phyloP scores from a whole-genome alignment of 2,888 invertebrate species.

The Ennomos erosarius region DNA sequence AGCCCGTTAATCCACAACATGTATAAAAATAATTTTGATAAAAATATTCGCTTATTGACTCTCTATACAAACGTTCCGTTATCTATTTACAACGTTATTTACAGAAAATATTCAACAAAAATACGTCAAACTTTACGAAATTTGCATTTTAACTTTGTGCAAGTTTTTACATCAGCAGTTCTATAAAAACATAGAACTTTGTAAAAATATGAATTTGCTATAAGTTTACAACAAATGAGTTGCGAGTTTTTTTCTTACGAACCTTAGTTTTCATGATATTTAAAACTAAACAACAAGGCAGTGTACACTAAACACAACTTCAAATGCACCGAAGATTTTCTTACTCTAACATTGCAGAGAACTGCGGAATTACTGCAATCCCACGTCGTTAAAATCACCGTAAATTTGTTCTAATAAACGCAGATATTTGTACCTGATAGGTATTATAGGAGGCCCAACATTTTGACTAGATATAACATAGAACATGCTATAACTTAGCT shows the following conservation, averaged over 20 bases:
- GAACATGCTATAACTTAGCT: slow-evolving; percentile 41
- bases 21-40: slow-evolving; percentile 77
- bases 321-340: slow-evolving; percentile 42
- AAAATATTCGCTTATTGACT: slow-evolving; percentile 71
- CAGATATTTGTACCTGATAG: slow-evolving; percentile 7
- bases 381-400: slow-evolving; percentile 4
- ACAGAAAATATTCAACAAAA: slow-evolving; percentile 51
- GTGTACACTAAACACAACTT: slow-evolving; percentile 52
- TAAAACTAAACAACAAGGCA: slow-evolving; percentile 53
- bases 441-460: slow-evolving; percentile 4
- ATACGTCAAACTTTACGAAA: slow-evolving; percentile 30
- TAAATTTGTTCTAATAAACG: slow-evolving; percentile 1
- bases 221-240: slow-evolving; percentile 21
- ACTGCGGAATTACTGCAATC: slow-evolving; percentile 18
- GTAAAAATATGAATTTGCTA: slow-evolving; percentile 23
- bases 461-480: slow-evolving; percentile 19
- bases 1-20: slow-evolving; percentile 25
- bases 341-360: slow-evolving; percentile 27
- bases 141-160: slow-evolving; percentile 50
- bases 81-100: slow-evolving; percentile 71
- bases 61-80: slow-evolving; percentile 72
- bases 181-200: slow-evolving; percentile 34
- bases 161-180: slow-evolving; percentile 38
- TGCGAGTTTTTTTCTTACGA: slow-evolving; percentile 25
- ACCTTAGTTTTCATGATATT: slow-evolving; percentile 32